Evolutionary conservation across 1,140 invertebrate species (phyloP).

Genomic region (Pseudomyrmex flavicornis): DNA sequence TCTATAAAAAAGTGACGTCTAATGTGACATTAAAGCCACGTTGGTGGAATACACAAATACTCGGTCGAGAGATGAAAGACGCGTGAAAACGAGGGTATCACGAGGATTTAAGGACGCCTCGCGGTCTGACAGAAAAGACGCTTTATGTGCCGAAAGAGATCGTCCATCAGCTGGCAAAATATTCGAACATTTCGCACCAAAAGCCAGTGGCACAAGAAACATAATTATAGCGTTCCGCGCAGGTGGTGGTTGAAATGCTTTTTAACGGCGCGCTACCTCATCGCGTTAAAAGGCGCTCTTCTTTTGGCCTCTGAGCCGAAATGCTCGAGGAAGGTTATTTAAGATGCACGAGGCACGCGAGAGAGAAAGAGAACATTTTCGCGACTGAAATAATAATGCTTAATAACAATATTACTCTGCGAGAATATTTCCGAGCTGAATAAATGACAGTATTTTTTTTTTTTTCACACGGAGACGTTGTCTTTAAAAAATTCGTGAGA

Average conservation of each 20-base stretch:
- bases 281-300: constrained; percentile 59
- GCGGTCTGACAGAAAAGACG: constrained; percentile 34
- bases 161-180: constrained; percentile 64
- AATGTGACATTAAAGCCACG: constrained; percentile 6
- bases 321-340: constrained; percentile 7
- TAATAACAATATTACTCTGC: constrained; percentile 3
- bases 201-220: constrained; percentile 62
- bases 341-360: constrained; percentile 21
- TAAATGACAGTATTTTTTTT: neutral
- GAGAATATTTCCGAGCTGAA: neutral
- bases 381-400: constrained; percentile 28
- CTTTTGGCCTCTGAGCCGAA: constrained; percentile 41
- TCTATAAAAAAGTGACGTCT: neutral
- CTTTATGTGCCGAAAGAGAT: neutral
- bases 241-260: constrained; percentile 78
- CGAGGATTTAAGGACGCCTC: constrained; percentile 41
- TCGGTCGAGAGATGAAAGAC: constrained; percentile 35
- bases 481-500: neutral
- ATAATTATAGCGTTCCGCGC: constrained; percentile 76
- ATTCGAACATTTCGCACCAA: constrained; percentile 36
- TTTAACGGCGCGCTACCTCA: constrained; percentile 62
- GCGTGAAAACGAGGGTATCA: constrained; percentile 20
- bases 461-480: no score
- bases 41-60: neutral
- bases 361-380: neutral